Conservation (phyloP, 2,888 invertebrate genomes). For the Ectropis crepuscularia region DNA sequence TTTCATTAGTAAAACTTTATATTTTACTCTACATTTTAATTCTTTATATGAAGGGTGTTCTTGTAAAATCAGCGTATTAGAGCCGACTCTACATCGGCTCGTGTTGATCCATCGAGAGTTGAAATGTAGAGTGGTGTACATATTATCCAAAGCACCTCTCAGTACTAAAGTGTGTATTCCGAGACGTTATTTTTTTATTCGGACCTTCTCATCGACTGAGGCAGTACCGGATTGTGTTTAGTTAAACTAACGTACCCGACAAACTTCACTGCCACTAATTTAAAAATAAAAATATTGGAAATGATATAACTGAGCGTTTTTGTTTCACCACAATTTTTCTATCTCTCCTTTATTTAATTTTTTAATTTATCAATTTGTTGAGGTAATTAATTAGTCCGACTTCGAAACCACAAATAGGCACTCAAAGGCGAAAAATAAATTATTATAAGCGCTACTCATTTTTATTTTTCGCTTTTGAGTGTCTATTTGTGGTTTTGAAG, state of each 20-base stretch:
- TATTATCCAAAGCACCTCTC: slow-evolving; percentile 33
- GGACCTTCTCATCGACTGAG: slow-evolving; percentile 61
- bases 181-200: slow-evolving; percentile 63
- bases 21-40: slow-evolving; percentile 43
- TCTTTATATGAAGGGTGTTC: slow-evolving; percentile 17
- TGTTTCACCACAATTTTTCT: slow-evolving; percentile 18
- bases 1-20: slow-evolving; percentile 39
- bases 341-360: background rate
- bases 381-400: too few species aligned
- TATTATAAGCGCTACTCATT: too few species aligned
- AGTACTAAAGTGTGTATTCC: slow-evolving; percentile 37
- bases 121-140: slow-evolving; percentile 27
- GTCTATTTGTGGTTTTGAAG: too few species aligned
- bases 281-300: slow-evolving; percentile 85
- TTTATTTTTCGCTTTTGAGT: too few species aligned
- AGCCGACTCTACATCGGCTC: slow-evolving; percentile 28
- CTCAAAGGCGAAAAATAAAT: too few species aligned
- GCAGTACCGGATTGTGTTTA: slow-evolving; percentile 73
- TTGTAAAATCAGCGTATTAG: slow-evolving; percentile 3
- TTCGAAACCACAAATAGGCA: too few species aligned
- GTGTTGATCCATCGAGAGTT: slow-evolving; percentile 20
- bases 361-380: background rate
- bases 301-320: slow-evolving; percentile 49
- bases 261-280: slow-evolving; percentile 85
- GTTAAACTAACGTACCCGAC: slow-evolving; percentile 71